Conservation (phyloP, 92 coral and sea anemone species). For the Montipora capitata region DNA sequence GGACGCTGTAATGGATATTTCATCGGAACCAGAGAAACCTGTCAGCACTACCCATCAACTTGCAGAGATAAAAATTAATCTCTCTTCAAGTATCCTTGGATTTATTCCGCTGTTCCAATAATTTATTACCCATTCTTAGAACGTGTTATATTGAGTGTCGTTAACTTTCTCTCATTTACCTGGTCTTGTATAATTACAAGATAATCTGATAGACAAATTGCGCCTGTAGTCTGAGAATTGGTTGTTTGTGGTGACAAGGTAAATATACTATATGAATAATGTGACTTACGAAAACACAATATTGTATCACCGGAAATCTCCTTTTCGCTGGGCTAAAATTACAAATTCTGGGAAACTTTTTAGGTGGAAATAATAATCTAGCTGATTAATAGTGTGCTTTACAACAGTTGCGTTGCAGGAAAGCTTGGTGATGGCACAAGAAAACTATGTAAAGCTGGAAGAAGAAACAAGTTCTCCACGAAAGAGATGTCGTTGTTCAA, state of each 20-base stretch:
- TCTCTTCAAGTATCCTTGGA: not conserved
- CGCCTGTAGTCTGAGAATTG: not conserved
- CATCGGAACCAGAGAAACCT: not conserved
- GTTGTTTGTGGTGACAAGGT: not conserved
- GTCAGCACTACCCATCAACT: not conserved
- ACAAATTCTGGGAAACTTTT: not conserved
- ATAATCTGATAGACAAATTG: no score
- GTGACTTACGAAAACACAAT: not conserved
- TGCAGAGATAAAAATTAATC: no score
- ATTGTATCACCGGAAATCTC: not conserved
- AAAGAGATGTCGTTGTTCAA: slow-evolving; percentile 4
- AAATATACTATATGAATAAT: not conserved
- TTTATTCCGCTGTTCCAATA: not conserved
- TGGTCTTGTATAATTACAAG: no score
- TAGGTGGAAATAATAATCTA: not conserved
- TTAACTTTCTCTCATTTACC: no score
- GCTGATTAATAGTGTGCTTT: not conserved
- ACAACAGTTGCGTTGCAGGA: not conserved
- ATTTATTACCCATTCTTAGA: no score
- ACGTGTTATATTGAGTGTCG: no score
- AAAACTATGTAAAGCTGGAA: slow-evolving; percentile 1
- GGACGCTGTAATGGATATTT: slow-evolving; percentile 3
- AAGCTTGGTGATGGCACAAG: not conserved
- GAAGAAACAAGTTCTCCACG: not conserved
- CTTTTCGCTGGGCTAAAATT: not conserved